These are phyloP conservation scores for Sesamia inferens DNA, from an alignment of 2,888 invertebrate genomes.

Conservation along the genomic window DNA sequence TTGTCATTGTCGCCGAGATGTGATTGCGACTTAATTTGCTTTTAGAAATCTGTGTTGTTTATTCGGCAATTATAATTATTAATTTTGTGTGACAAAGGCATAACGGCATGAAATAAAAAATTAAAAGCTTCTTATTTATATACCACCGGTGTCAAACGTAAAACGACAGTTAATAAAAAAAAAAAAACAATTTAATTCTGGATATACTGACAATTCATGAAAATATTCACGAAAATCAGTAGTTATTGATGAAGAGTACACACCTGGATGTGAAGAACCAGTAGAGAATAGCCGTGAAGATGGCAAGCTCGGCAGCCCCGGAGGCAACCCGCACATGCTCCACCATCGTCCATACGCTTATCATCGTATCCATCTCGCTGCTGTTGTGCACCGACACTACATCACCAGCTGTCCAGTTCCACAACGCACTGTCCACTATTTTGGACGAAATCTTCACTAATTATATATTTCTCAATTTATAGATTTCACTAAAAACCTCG, in stretches of 20 bases:
- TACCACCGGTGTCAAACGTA: too few species aligned
- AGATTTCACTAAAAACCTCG: slow-evolving; percentile 55
- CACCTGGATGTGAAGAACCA: slow-evolving; percentile 92
- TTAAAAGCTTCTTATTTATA: slow-evolving; percentile 7
- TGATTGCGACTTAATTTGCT: too few species aligned
- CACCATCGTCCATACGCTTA: slow-evolving; percentile 87
- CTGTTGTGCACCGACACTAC: slow-evolving; percentile 77
- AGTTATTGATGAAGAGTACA: slow-evolving; percentile 32
- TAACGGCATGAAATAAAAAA: neutral
- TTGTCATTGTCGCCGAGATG: too few species aligned
- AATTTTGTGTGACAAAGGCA: neutral
- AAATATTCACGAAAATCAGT: slow-evolving; percentile 3
- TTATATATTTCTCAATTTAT: slow-evolving; percentile 48
- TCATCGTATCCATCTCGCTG: slow-evolving; percentile 84
- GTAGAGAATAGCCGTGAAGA: slow-evolving; percentile 91
- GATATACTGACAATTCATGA: too few species aligned
- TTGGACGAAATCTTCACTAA: slow-evolving; percentile 70
- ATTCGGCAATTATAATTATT: neutral
- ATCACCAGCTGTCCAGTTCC: slow-evolving; percentile 82
- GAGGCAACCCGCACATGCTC: slow-evolving; percentile 89
- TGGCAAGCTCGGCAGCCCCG: slow-evolving; percentile 90
- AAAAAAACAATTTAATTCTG: neutral
- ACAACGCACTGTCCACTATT: slow-evolving; percentile 76
- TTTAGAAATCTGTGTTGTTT: neutral
- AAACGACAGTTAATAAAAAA: neutral